Percentiles rank a stretch among this genome's conserved stretches.
Evolutionary conservation across 2,888 invertebrate genomes (phyloP).

Genomic region (Drosophila infuscata): DNA sequence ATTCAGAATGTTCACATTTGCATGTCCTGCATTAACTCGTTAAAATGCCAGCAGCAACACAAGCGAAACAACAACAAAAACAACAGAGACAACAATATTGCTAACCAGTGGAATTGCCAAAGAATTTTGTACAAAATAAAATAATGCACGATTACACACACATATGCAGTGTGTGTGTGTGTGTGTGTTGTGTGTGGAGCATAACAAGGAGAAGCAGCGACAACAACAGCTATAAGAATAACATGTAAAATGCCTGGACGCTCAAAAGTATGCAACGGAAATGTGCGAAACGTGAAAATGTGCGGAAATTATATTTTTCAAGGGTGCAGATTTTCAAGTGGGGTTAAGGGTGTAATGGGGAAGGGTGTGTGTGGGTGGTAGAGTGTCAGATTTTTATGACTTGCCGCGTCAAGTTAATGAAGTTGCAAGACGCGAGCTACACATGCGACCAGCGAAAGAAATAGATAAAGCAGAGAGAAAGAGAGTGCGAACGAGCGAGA

Average conservation of each 20-base stretch:
- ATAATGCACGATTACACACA: slow-evolving; percentile 45
- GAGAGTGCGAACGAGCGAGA: slow-evolving; percentile 1
- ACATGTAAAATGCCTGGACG: slow-evolving; percentile 64
- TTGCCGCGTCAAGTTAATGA: slow-evolving; percentile 67
- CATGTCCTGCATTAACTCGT: slow-evolving; percentile 83
- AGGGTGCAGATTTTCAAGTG: slow-evolving; percentile 44
- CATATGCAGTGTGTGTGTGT: not conserved
- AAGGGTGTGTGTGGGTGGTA: not conserved
- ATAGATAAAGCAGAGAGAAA: slow-evolving; percentile 8
- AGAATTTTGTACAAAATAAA: slow-evolving; percentile 75
- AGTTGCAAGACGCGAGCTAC: slow-evolving; percentile 48
- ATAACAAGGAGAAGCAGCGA: slow-evolving; percentile 5
- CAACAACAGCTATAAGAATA: slow-evolving; percentile 24
- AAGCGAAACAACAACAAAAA: slow-evolving; percentile 32
- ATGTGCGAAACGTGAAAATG: slow-evolving; percentile 79
- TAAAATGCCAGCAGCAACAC: slow-evolving; percentile 74
- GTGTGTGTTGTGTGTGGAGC: slow-evolving; percentile 4
- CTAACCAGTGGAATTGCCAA: slow-evolving; percentile 49
- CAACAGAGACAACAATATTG: slow-evolving; percentile 39
- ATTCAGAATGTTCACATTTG: slow-evolving; percentile 79
- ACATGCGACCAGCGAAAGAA: slow-evolving; percentile 44
- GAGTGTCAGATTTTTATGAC: slow-evolving; percentile 67
- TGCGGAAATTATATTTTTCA: slow-evolving; percentile 76
- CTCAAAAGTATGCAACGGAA: slow-evolving; percentile 77
- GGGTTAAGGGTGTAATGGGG: not conserved